phyloP scores from a whole-genome alignment of 2,113 vertebrate genomes.

The Nesogale talazaci region DNA sequence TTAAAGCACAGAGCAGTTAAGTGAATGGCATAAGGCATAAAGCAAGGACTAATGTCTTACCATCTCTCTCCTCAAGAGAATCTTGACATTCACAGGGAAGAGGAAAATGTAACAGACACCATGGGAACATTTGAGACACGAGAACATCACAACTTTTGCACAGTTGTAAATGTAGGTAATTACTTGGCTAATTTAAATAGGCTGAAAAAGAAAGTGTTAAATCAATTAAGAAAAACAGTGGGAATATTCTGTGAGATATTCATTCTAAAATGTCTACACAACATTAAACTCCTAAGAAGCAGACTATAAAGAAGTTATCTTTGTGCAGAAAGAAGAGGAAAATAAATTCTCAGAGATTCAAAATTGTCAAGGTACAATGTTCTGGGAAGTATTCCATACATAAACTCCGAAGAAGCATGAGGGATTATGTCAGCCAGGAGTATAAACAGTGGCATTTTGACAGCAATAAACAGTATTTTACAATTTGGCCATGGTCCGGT shows the following conservation, averaged over 20 bases:
- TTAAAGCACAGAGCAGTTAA: not conserved
- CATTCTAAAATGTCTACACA: not conserved
- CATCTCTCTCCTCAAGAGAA: not conserved
- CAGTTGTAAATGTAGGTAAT: not conserved
- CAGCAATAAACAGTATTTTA: not conserved
- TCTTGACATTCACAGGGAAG: not conserved
- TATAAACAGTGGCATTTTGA: not conserved
- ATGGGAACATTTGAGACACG: not conserved
- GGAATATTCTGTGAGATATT: not conserved
- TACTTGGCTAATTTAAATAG: not conserved
- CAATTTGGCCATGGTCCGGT: not conserved
- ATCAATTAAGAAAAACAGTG: not conserved
- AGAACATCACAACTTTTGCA: not conserved
- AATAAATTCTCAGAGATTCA: not conserved
- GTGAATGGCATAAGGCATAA: not conserved
- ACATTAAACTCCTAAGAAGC: not conserved
- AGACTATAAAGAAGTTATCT: not conserved
- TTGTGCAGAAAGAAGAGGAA: not conserved
- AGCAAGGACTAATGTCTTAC: not conserved
- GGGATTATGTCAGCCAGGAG: not conserved
- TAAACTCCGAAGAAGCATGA: not conserved
- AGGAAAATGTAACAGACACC: slow-evolving; percentile 4
- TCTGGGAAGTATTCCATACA: not conserved
- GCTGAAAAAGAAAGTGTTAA: not conserved
- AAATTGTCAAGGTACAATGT: not conserved